A percentile compares a stretch with the other conserved stretches of the same genome.
Evolutionary conservation across 1,140 invertebrate genomes (phyloP).

Genomic region (Dermatophagoides farinae): DNA sequence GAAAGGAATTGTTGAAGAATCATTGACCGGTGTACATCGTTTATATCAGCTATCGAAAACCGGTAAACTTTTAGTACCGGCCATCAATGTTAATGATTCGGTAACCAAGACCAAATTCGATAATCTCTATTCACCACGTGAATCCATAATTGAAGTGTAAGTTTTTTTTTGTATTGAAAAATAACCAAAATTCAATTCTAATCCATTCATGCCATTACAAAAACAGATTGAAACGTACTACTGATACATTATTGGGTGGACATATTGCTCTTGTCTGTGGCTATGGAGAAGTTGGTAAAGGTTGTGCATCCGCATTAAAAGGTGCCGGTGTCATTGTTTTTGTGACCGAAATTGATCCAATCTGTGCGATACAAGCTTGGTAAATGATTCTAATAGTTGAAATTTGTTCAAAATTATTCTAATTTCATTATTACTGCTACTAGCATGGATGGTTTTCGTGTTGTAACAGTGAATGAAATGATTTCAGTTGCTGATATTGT

Average conservation of each 20-base stretch:
- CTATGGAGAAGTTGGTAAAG: slow-evolving; percentile 85
- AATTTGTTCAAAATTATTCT: neutral
- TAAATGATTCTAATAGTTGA: slow-evolving; percentile 25
- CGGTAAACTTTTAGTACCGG: slow-evolving; percentile 80
- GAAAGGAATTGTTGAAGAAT: slow-evolving; percentile 92
- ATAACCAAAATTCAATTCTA: too few species aligned
- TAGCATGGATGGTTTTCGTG: slow-evolving; percentile 91
- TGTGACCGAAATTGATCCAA: slow-evolving; percentile 94
- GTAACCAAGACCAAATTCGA: slow-evolving; percentile 99
- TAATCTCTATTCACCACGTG: slow-evolving; percentile 76
- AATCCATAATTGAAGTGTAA: slow-evolving; percentile 72
- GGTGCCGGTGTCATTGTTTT: slow-evolving; percentile 80
- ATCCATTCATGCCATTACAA: too few species aligned
- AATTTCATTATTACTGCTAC: slow-evolving; percentile 3
- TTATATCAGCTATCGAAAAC: slow-evolving; percentile 87
- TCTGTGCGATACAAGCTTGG: slow-evolving; percentile 89
- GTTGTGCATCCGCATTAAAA: slow-evolving; percentile 82
- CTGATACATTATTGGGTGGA: slow-evolving; percentile 93
- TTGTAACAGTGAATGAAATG: slow-evolving; percentile 81
- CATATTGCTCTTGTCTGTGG: slow-evolving; percentile 92
- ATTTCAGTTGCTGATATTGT: slow-evolving; percentile 79
- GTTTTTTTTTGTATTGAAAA: slow-evolving; percentile 21
- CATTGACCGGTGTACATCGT: slow-evolving; percentile 87
- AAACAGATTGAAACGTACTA: slow-evolving; percentile 80
- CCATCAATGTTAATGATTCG: slow-evolving; percentile 97